Percentiles rank a stretch among this genome's conserved stretches.
phyloP scores from a whole-genome alignment of 1,140 invertebrate genomes.

The Drosophila kikkawai region DNA sequence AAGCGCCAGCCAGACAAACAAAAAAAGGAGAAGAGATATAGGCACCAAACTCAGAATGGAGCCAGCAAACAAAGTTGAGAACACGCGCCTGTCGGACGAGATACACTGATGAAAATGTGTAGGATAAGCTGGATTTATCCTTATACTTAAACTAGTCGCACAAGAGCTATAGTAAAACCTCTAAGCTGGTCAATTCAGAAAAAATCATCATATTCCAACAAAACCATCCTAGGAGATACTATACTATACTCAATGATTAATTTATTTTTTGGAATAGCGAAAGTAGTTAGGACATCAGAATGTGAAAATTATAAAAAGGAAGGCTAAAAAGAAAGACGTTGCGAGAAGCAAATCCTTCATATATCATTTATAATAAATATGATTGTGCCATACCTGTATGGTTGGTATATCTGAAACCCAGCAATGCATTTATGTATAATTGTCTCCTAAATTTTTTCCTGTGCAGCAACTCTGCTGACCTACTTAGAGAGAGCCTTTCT shows the following conservation, averaged over 20 bases:
- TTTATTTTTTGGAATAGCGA: background rate
- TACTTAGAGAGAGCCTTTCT: slow-evolving; percentile 27
- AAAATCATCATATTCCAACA: background rate
- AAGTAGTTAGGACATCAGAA: background rate
- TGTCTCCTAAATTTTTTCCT: background rate
- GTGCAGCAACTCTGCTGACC: slow-evolving; percentile 22
- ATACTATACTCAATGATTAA: background rate
- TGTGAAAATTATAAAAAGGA: no score
- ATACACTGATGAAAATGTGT: background rate
- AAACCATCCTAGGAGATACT: background rate
- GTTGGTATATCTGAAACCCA: no score
- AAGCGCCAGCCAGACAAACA: slow-evolving; percentile 59
- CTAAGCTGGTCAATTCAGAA: background rate
- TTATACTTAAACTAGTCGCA: background rate
- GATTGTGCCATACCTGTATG: background rate
- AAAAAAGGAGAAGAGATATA: slow-evolving; percentile 18
- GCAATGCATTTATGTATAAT: background rate
- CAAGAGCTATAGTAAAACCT: background rate
- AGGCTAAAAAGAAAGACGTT: background rate
- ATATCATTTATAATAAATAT: background rate
- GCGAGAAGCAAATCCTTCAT: no score
- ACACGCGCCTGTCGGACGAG: slow-evolving; percentile 20
- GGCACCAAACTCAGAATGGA: slow-evolving; percentile 39
- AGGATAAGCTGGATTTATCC: background rate
- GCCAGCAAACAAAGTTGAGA: slow-evolving; percentile 30